A percentile compares a stretch with the other conserved stretches of the same genome.
Evolutionary conservation across 1,140 invertebrate genomes (phyloP).

Genomic region (Atopsyche davidsoni): DNA sequence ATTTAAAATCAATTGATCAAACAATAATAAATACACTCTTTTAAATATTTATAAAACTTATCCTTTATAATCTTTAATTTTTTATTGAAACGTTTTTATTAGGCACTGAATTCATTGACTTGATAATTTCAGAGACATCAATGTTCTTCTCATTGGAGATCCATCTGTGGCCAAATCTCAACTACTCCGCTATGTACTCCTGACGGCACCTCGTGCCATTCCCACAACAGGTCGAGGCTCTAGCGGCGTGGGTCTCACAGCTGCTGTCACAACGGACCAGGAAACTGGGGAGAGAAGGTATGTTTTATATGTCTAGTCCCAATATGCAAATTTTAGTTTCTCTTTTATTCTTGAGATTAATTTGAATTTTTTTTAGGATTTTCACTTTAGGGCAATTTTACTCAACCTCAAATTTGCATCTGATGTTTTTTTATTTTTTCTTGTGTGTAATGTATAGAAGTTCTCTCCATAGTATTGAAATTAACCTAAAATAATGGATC

Average conservation of each 20-base stretch:
- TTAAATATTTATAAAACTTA: conserved; percentile 1
- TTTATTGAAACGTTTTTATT: background rate
- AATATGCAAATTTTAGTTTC: background rate
- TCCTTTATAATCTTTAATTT: background rate
- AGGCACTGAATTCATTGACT: background rate
- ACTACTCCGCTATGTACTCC: conserved; percentile 88
- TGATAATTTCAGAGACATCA: conserved; percentile 74
- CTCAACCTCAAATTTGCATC: too few relatives aligned
- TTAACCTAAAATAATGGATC: too few relatives aligned
- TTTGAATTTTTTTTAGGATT: too few relatives aligned
- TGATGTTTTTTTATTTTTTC: too few relatives aligned
- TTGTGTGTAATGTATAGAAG: too few relatives aligned
- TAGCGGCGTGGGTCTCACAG: conserved; percentile 96
- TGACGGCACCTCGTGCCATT: conserved; percentile 91
- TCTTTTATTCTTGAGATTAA: conserved; percentile 4
- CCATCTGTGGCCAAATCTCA: conserved; percentile 99
- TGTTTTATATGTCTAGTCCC: background rate
- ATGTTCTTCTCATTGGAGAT: conserved; percentile 95
- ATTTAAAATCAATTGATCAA: background rate
- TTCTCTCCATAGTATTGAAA: too few relatives aligned
- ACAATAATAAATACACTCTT: conserved; percentile 1
- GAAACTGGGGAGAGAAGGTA: conserved; percentile 81
- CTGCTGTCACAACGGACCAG: conserved; percentile 92
- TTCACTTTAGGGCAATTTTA: conserved; percentile 3
- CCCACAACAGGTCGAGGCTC: conserved; percentile 94